A percentile compares a stretch with the other conserved stretches of the same genome.
Conservation (phyloP, 1,140 invertebrate genomes). For the Anadara kagoshimensis region DNA sequence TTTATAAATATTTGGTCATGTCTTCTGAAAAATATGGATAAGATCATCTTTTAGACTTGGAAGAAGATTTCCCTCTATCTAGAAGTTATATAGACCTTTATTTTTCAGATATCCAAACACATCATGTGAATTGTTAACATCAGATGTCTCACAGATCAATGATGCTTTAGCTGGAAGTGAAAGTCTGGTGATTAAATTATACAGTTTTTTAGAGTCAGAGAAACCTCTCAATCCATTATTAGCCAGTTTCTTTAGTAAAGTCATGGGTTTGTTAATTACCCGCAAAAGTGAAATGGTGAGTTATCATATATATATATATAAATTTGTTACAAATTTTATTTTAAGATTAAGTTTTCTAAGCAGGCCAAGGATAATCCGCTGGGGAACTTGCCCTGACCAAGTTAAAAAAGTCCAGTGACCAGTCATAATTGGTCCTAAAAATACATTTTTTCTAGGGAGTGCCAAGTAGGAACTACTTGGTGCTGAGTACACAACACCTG, state of each 20-base stretch:
- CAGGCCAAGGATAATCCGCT: too few relatives aligned
- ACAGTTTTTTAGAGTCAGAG: slow-evolving; percentile 88
- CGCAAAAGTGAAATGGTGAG: slow-evolving; percentile 84
- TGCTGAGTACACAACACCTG: too few relatives aligned
- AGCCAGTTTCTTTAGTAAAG: slow-evolving; percentile 97
- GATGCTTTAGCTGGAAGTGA: slow-evolving; percentile 88
- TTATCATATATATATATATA: not conserved
- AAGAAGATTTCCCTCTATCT: not conserved
- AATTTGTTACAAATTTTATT: not conserved
- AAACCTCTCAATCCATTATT: slow-evolving; percentile 93
- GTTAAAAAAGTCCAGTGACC: too few relatives aligned
- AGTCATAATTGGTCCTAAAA: too few relatives aligned
- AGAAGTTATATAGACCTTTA: slow-evolving; percentile 16
- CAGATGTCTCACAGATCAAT: slow-evolving; percentile 88
- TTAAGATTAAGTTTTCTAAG: not conserved
- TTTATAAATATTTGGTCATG: not conserved
- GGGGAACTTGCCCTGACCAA: too few relatives aligned
- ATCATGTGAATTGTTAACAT: slow-evolving; percentile 94
- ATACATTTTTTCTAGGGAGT: too few relatives aligned
- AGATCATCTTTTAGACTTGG: not conserved
- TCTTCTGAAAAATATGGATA: too few relatives aligned
- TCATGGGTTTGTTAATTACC: slow-evolving; percentile 88
- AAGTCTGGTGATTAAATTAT: slow-evolving; percentile 86
- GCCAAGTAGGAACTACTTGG: too few relatives aligned
- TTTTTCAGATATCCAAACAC: slow-evolving; percentile 81